Conservation (phyloP, 1,140 invertebrate species). For the Trachelipus rathkii region DNA sequence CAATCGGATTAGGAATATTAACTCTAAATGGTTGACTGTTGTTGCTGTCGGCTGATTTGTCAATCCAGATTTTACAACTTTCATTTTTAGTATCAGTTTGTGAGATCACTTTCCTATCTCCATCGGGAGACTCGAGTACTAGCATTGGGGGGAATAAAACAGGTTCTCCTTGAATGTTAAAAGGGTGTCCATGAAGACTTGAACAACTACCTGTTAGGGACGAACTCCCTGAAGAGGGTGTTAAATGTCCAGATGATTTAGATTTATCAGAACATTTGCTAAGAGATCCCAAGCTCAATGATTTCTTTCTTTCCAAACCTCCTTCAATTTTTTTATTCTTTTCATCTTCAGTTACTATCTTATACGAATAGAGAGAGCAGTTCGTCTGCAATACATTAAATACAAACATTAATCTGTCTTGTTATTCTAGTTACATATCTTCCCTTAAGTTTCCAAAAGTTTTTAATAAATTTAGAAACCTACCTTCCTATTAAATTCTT, state of each 20-base stretch:
- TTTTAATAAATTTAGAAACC: constrained; percentile 36
- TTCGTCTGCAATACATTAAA: background rate
- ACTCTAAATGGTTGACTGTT: background rate
- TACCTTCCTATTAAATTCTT: constrained; percentile 8
- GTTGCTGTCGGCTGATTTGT: background rate
- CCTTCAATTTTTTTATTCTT: background rate
- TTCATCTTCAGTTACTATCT: background rate
- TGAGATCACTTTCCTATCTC: background rate
- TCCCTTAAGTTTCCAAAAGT: constrained; percentile 2
- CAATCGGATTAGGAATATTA: background rate
- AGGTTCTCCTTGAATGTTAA: background rate
- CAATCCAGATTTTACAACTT: background rate
- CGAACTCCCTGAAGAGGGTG: background rate
- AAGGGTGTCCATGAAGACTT: background rate
- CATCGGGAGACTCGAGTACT: background rate
- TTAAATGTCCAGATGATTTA: background rate
- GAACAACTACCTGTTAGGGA: background rate
- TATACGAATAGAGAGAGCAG: background rate
- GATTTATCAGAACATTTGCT: constrained; percentile 1
- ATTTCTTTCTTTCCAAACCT: background rate
- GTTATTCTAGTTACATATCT: too few relatives aligned
- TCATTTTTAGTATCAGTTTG: background rate
- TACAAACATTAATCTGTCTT: too few relatives aligned
- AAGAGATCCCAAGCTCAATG: background rate
- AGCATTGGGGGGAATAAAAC: background rate